Evolutionary conservation across 2,888 invertebrate species (phyloP).

Genomic region (Ceratothoa steindachneri): DNA sequence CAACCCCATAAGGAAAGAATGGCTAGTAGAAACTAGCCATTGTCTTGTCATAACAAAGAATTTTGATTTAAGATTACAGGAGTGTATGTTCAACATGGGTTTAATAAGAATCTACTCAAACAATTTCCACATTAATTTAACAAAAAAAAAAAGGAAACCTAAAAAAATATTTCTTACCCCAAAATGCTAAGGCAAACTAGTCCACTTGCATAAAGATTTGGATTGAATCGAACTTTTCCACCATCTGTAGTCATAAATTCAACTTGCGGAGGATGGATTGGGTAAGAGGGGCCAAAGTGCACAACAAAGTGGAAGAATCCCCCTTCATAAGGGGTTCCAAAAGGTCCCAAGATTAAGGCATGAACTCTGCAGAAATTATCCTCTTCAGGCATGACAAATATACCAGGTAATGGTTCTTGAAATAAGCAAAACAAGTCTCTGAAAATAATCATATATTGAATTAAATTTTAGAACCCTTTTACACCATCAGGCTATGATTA

Average conservation of each 20-base stretch:
- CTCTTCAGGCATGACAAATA: constrained; percentile 59
- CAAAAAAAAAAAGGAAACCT: no score
- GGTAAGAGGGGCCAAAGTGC: constrained; percentile 59
- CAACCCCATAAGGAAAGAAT: no score
- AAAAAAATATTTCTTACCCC: constrained; percentile 53
- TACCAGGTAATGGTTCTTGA: constrained; percentile 59
- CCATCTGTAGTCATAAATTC: constrained; percentile 61
- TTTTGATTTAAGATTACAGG: no score
- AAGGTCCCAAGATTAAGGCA: constrained; percentile 60
- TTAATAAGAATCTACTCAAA: no score
- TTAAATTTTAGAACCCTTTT: no score
- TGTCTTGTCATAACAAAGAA: no score
- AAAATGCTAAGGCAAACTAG: constrained; percentile 61
- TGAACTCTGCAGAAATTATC: constrained; percentile 59
- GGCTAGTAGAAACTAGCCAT: no score
- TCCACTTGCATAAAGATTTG: constrained; percentile 62
- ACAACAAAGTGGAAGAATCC: constrained; percentile 59
- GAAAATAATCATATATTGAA: no score
- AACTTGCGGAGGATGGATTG: constrained; percentile 60
- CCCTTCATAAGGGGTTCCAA: constrained; percentile 62
- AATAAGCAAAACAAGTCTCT: constrained; percentile 60
- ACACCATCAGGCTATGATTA: no score
- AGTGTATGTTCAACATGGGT: no score
- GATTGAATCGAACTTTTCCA: constrained; percentile 62
- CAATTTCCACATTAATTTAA: no score